These are phyloP conservation scores for Oxyruncus cristatus DNA, from an alignment of 2,113 vertebrate genomes.

Conservation along the genomic window DNA sequence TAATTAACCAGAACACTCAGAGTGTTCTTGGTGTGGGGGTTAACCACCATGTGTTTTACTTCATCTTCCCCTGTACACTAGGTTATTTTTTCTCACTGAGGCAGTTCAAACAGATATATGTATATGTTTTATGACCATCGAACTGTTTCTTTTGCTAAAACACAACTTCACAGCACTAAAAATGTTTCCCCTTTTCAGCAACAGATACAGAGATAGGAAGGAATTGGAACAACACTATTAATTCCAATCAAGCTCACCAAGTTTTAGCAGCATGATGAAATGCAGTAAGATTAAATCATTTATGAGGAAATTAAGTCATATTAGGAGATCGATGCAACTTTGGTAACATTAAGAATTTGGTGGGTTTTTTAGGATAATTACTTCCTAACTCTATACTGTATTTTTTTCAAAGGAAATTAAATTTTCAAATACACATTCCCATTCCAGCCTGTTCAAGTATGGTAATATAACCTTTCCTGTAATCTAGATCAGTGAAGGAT, in stretches of 20 bases:
- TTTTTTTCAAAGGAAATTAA: not conserved
- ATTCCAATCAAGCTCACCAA: not conserved
- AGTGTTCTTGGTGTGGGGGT: not conserved
- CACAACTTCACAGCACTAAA: not conserved
- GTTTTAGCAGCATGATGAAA: not conserved
- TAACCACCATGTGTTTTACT: conserved; percentile 33
- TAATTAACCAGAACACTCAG: conserved; percentile 46
- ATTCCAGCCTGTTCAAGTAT: not conserved
- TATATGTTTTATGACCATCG: not conserved
- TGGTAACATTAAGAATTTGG: not conserved
- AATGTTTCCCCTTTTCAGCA: not conserved
- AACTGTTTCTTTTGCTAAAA: not conserved
- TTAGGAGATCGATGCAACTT: not conserved
- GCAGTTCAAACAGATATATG: not conserved
- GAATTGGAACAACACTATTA: not conserved
- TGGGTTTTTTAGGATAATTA: not conserved
- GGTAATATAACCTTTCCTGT: not conserved
- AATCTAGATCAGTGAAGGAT: not conserved
- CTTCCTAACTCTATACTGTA: not conserved
- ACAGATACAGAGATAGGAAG: not conserved
- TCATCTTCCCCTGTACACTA: not conserved
- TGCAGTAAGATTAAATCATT: not conserved
- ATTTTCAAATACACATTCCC: not conserved
- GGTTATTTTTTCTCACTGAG: not conserved
- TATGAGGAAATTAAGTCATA: not conserved